phyloP scores from a whole-genome alignment of 2,888 invertebrate species.

The Bunonema sp. region DNA sequence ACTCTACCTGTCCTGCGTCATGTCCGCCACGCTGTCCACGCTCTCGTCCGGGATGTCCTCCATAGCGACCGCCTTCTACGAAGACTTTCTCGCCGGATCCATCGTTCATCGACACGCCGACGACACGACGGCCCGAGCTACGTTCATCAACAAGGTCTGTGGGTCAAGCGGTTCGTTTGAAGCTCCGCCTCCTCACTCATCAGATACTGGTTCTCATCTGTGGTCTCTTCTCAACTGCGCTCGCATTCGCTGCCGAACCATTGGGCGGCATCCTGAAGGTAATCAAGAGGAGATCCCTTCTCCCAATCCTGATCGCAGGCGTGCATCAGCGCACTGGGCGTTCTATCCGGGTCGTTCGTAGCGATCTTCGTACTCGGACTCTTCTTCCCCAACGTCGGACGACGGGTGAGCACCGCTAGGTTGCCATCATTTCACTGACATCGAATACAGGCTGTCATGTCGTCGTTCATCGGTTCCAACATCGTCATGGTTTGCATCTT shows the following conservation, averaged over 20 bases:
- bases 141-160: neutral
- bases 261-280: constrained; percentile 26
- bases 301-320: constrained; percentile 6
- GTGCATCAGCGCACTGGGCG: constrained; percentile 32
- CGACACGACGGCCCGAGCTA: constrained; percentile 8
- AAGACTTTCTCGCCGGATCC: constrained; percentile 27
- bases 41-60: constrained; percentile 34
- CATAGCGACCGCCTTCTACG: constrained; percentile 33
- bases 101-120: constrained; percentile 14
- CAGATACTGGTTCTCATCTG: constrained; percentile 6
- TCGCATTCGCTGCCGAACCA: constrained; percentile 25
- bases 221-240: constrained; percentile 15
- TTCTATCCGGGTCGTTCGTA: constrained; percentile 28
- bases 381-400: constrained; percentile 26
- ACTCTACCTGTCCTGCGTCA: constrained; percentile 29
- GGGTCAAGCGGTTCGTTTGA: neutral
- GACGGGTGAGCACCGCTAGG: constrained; percentile 17
- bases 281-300: neutral
- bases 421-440: too few species aligned
- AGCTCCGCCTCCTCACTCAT: neutral
- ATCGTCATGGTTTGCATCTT: constrained; percentile 8
- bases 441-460: too few species aligned
- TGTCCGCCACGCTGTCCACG: constrained; percentile 33
- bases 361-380: constrained; percentile 29
- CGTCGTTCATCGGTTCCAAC: constrained; percentile 26